Evolutionary conservation across 1,140 invertebrate genomes (phyloP).

Genomic region (Aphis craccivora): DNA sequence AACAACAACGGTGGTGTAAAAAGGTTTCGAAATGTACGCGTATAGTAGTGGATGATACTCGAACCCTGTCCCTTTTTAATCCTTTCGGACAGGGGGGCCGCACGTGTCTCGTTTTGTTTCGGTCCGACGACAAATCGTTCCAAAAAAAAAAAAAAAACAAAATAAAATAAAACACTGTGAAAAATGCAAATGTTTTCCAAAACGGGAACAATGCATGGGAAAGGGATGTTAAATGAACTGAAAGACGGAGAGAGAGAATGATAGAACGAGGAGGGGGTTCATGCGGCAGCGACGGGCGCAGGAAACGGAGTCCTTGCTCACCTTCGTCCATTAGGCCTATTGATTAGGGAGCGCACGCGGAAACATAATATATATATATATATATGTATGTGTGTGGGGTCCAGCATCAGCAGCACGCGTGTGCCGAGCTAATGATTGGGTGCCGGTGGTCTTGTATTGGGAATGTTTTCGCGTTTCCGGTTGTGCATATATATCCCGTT

Average conservation of each 20-base stretch:
- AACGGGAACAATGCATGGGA: constrained; percentile 47
- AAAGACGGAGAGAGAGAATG: constrained; percentile 25
- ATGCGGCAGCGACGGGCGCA: background rate
- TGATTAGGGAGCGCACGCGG: constrained; percentile 25
- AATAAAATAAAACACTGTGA: constrained; percentile 27
- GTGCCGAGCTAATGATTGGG: constrained; percentile 51
- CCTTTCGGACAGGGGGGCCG: constrained; percentile 33
- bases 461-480: constrained; percentile 57
- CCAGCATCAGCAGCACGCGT: constrained; percentile 42
- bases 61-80: constrained; percentile 42
- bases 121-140: constrained; percentile 48
- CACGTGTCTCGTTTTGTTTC: constrained; percentile 57
- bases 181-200: constrained; percentile 55
- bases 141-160: constrained; percentile 6
- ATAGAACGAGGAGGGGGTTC: background rate
- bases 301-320: constrained; percentile 46
- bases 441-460: constrained; percentile 53
- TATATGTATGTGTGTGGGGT: background rate
- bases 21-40: constrained; percentile 27
- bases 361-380: background rate
- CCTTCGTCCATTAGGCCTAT: constrained; percentile 56
- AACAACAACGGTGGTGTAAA: background rate
- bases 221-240: constrained; percentile 49
- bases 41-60: background rate
- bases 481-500: background rate